Evolutionary conservation across 2,113 vertebrate species (phyloP), one percentile per base, ranked within the genome.

Genomic region (Toxostoma redivivum): DNA sequence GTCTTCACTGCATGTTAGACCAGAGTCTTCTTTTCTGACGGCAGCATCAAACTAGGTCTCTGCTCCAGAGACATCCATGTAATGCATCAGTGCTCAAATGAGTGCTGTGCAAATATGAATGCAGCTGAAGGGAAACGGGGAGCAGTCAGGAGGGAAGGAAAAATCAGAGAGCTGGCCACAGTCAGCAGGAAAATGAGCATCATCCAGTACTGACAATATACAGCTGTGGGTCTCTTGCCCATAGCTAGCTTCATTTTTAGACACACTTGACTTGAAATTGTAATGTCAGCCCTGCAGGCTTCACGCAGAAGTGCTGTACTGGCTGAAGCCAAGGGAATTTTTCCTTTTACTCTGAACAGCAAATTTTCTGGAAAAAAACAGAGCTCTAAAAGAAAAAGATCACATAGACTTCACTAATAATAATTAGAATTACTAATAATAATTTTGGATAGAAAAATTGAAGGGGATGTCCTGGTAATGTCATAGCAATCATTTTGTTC

Each of bases 141-240:
- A 37, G 58, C 21, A 62, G 20, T 18, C 28, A 38, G 23, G 13
- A 76, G 21, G 30, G n/a, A 81, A 38, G 20, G 15, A 18, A 86
- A 85, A 83, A 65, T 25, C 25, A 21, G 56, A 42, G 25, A 44
- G 27, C 21, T 83, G 42, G 24, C 38, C 42, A 69, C 4, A 47
- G 25, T 23, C 11, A 66, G 35, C 64, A 86, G 45, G 50, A 33
- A 70, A 90, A 71, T 31, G 31, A 85, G 37, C 73, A 48, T 64
- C 0, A 0, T 31, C 23, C 24, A 60, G 16, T 31, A n/a, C 48
- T 82, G 70, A 69, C 24, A 72, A 44, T 0, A 0, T 53, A 64
- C n/a, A 72, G 44, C 73, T 92, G 50, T 80, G 62, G 3, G 10
- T 82, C 76, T 80, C n/a, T 65, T 85, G 78, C 66, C 35, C 7